Base-by-base conservation (phyloP, 2,797 vertebrate species). In the Poeciliopsis paucimaculata region DNA sequence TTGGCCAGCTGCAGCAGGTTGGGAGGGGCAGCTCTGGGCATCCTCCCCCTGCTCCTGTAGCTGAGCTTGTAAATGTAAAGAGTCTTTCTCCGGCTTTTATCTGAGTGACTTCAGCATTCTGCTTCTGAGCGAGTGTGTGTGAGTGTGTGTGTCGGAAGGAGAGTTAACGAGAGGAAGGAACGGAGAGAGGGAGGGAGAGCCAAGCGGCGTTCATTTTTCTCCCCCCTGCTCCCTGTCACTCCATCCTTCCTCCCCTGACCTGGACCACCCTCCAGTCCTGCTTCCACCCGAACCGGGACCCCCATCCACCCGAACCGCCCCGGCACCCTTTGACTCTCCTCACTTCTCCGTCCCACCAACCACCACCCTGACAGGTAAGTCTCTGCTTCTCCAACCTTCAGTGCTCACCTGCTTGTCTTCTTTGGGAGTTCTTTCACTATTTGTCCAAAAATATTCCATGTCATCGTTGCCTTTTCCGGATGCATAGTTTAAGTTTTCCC, bases 211-310 rank as follows among this genome's bases (percentile, higher is more conserved):
- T 93, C 93, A 87, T 92, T 94, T 91, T 94, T 92, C 94, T 93
- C 91, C 95, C 91, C 95, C 95, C 93, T 79, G 95, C 88, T 95
- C 95, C 95, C 93, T 94, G 94, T 94, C 95, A 95, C 93, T 95
- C 96, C 95, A 91, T 95, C 95, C 95, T 94, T 92, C 91, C 90
- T 90, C 87, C 93, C 91, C 88, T 92, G 85, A 88, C 79, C 84
- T 88, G 91, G 91, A 90, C 90, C 90, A 88, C 91, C 91, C 88
- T 91, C 55, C 82, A 86, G 84, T 88, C 92, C 91, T 85, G 85
- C 91, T 91, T 93, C 73, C 49, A 94, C 87, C 39, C 84, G 80
- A 83, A 92, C 84, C 80, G n/a, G 77, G 84, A 88, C 87, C 89
- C 88, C 80, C 84, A 73, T 85, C 93, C 86, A 73, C 85, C 87